Evolutionary conservation across 2,888 invertebrate species (phyloP).

Genomic region (Dysmachus trigonus): DNA sequence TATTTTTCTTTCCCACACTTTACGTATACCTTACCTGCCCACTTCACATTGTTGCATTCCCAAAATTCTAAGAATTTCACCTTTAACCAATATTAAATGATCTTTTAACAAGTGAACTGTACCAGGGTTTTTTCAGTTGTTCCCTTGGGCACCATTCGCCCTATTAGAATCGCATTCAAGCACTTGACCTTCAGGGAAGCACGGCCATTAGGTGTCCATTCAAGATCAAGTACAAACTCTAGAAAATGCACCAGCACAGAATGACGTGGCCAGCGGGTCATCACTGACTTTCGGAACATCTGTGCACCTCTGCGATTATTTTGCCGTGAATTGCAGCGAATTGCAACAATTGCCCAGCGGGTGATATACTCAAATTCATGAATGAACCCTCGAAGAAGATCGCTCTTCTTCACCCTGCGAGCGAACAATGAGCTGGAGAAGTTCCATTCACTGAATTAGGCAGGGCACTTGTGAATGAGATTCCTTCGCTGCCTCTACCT

Average conservation of each 20-base stretch:
- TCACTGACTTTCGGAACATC: constrained; percentile 17
- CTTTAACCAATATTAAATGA: constrained; percentile 58
- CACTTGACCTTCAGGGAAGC: constrained; percentile 51
- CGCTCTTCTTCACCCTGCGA: neutral
- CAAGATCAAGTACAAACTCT: neutral
- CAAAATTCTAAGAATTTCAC: constrained; percentile 27
- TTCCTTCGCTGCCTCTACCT: neutral
- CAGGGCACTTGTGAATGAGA: constrained; percentile 1
- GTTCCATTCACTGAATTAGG: neutral
- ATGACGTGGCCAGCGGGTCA: constrained; percentile 34
- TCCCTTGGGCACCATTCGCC: neutral
- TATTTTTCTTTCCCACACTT: neutral
- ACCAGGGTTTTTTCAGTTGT: neutral
- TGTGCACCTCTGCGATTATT: neutral
- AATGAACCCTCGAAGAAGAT: constrained; percentile 28
- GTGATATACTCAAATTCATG: constrained; percentile 45
- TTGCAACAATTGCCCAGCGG: constrained; percentile 42
- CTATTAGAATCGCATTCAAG: constrained; percentile 51
- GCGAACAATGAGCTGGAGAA: neutral
- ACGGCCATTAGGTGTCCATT: neutral
- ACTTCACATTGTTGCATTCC: neutral
- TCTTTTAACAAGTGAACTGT: constrained; percentile 59
- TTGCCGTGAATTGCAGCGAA: neutral
- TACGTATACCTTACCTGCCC: neutral
- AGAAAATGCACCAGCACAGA: neutral